These are phyloP conservation scores for Galemys pyrenaicus DNA, from an alignment of 2,113 vertebrate genomes.

Conservation along the genomic window DNA sequence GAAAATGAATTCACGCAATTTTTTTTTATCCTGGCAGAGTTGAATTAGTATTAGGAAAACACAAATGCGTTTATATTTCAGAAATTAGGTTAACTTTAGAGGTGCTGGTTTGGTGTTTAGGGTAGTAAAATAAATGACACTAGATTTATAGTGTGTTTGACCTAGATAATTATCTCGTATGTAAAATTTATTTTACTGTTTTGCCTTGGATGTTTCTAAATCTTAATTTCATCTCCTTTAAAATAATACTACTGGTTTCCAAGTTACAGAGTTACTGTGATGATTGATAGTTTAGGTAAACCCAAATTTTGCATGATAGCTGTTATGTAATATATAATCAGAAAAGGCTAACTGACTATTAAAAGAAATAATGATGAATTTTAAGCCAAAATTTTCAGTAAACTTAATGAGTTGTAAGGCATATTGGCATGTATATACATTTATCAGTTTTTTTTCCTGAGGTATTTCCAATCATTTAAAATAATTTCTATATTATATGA, in stretches of 20 bases:
- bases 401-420: background rate
- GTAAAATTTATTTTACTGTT: background rate
- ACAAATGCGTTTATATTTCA: background rate
- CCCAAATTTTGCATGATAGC: background rate
- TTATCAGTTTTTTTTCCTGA: background rate
- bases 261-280: background rate
- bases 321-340: background rate
- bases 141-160: background rate
- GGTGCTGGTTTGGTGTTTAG: slow-evolving; percentile 18
- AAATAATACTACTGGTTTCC: background rate
- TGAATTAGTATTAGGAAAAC: slow-evolving; percentile 55
- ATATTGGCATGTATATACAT: background rate
- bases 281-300: background rate
- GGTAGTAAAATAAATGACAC: background rate
- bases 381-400: background rate
- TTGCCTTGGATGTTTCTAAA: background rate
- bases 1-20: background rate
- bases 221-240: background rate
- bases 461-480: background rate
- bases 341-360: background rate
- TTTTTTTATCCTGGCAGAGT: slow-evolving; percentile 22
- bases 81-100: slow-evolving; percentile 23
- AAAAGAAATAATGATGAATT: background rate
- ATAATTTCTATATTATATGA: background rate
- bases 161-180: background rate